Base-by-base conservation (phyloP, 2,797 vertebrate species). In the Rhinatrema bivittatum region DNA sequence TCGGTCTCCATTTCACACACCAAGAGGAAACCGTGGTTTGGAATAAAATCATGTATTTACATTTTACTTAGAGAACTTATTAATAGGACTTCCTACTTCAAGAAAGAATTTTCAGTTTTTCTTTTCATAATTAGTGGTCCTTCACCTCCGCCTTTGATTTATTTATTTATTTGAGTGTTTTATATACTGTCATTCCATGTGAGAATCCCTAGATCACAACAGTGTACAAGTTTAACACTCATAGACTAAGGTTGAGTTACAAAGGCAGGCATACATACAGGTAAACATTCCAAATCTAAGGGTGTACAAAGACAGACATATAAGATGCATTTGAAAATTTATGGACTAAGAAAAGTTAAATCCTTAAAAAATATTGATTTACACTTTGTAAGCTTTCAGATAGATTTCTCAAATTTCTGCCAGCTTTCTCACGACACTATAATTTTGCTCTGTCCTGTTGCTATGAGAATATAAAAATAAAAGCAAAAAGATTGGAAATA, bases 11-110 rank as follows among this genome's bases (percentile, higher is more conserved):
- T 74, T 84, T 74, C 61, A 62, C 54, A 62, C 76, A 78, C 84
- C 80, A 63, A 57, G 72, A 76, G 79, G 77, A 81, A 79, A 65
- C 73, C 84, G 87, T 79, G 90, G 87, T 85, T 76, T 89, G 83
- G 85, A 82, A 64, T 59, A 51, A 68, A 62, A 76, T 42, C 24
- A 15, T 32, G 68, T 67, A 70, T 84, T 84, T 86, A 81, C n/a
- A 88, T 88, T 90, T 87, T 61, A 57, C 68, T 81, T 42, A 15
- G 61, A 66, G 62, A 80, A 78, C 69, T 78, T 84, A 84, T 78
- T 87, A n/a, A n/a, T n/a, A n/a, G 76, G 78, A 74, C 72, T 83
- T 90, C 87, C 84, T 83, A 72, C 58, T 50, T 41, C 76, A 83
- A 76, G 65, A 84, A 82, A 88, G 75, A 69, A 71, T 73, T 72